A percentile compares a stretch with the other conserved stretches of the same genome.
Conservation (phyloP, 2,797 vertebrate species). For the Myripristis murdjan region DNA sequence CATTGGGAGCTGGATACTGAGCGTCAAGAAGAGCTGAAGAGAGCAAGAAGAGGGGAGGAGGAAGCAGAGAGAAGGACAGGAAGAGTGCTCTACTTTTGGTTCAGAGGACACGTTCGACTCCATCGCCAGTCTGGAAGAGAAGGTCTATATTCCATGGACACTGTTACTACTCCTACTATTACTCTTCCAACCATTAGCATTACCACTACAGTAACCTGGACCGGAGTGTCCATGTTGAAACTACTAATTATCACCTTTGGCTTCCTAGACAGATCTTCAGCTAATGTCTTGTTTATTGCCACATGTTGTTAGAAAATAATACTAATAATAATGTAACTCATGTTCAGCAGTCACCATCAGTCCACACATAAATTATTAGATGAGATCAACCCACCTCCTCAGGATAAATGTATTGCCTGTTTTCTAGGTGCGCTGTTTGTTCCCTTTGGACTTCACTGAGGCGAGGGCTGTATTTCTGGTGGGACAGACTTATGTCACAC, state of each 20-base stretch:
- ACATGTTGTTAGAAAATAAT: too few relatives aligned
- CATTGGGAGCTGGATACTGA: conserved; percentile 95
- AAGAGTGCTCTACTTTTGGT: conserved; percentile 95
- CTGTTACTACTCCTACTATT: background rate
- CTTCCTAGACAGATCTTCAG: too few relatives aligned
- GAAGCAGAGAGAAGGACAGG: conserved; percentile 92
- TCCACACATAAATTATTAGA: too few relatives aligned
- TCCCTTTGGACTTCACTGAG: conserved; percentile 93
- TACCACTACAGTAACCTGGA: too few relatives aligned
- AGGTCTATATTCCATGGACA: conserved; percentile 64
- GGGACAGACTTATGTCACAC: conserved; percentile 93
- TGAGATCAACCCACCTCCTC: background rate
- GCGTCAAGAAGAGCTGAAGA: conserved; percentile 91
- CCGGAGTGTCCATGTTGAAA: too few relatives aligned
- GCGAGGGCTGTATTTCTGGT: conserved; percentile 93
- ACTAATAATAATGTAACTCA: too few relatives aligned
- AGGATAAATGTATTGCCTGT: conserved; percentile 7
- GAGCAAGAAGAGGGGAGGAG: conserved; percentile 88
- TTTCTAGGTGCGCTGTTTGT: conserved; percentile 86
- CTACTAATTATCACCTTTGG: too few relatives aligned
- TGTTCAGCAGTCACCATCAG: too few relatives aligned
- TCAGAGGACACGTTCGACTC: conserved; percentile 94
- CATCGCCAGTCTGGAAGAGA: conserved; percentile 94
- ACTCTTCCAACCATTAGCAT: background rate
- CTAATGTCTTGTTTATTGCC: too few relatives aligned